These are phyloP conservation scores for Phataginus tricuspis DNA, from an alignment of 2,797 vertebrate genomes.

Conservation along the genomic window DNA sequence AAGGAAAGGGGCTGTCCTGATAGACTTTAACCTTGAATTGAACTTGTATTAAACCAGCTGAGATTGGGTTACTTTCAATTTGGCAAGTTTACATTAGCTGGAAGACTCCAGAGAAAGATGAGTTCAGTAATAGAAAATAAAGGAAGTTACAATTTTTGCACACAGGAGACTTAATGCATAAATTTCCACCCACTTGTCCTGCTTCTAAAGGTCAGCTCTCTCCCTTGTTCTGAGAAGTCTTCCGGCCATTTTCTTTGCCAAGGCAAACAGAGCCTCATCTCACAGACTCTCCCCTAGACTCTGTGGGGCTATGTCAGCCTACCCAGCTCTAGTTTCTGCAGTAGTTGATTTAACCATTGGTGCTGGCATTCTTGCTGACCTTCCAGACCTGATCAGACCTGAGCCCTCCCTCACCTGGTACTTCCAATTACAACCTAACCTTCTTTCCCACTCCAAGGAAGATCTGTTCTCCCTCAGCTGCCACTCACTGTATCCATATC, in stretches of 20 bases:
- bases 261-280: background rate
- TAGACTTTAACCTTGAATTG: slow-evolving; percentile 32
- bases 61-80: slow-evolving; percentile 54
- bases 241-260: slow-evolving; percentile 17
- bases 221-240: slow-evolving; percentile 14
- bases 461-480: background rate
- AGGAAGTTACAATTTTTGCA: slow-evolving; percentile 35
- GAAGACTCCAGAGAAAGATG: slow-evolving; percentile 61
- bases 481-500: background rate
- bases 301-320: background rate
- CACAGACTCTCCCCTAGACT: background rate
- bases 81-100: slow-evolving; percentile 59
- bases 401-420: background rate
- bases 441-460: background rate
- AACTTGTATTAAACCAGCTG: slow-evolving; percentile 41
- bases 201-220: slow-evolving; percentile 50
- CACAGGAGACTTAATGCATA: background rate
- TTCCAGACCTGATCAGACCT: background rate
- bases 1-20: background rate
- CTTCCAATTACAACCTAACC: background rate
- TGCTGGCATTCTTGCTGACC: background rate
- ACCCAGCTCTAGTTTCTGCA: background rate
- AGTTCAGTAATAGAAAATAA: slow-evolving; percentile 30
- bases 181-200: slow-evolving; percentile 5
- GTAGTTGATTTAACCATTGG: background rate